Percentiles rank a stretch among this genome's conserved stretches.
These are phyloP conservation scores for Scaptomyza hsui DNA, from an alignment of 1,140 invertebrate species.

Conservation along the genomic window DNA sequence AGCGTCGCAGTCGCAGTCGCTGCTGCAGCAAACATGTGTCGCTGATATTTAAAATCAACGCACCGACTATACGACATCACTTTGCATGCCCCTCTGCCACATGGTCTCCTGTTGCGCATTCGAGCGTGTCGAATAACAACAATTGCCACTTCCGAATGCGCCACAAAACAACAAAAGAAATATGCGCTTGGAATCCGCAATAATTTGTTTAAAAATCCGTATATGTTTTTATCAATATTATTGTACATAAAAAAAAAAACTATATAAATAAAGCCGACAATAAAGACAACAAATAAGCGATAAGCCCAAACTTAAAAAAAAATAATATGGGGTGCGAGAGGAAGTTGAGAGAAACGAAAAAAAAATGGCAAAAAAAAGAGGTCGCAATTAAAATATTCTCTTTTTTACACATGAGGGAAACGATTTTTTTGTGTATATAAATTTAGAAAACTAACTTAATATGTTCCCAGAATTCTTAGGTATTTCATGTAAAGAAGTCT, in stretches of 20 bases:
- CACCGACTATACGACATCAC: constrained; percentile 2
- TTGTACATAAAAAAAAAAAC: constrained; percentile 57
- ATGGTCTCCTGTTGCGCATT: constrained; percentile 55
- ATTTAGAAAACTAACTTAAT: too few species aligned
- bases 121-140: constrained; percentile 67
- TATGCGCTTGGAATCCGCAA: constrained; percentile 45
- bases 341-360: background rate
- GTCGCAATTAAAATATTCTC: constrained; percentile 15
- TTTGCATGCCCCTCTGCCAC: constrained; percentile 4
- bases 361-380: background rate
- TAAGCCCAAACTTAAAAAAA: constrained; percentile 29
- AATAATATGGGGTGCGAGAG: constrained; percentile 5
- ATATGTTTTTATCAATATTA: constrained; percentile 61
- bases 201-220: constrained; percentile 49
- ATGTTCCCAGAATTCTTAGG: too few species aligned
- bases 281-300: constrained; percentile 47
- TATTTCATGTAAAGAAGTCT: background rate
- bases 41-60: constrained; percentile 50
- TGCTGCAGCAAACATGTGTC: constrained; percentile 58
- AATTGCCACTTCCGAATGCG: constrained; percentile 75
- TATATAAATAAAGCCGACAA: constrained; percentile 56
- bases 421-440: too few species aligned
- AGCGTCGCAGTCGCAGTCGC: constrained; percentile 23
- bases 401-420: too few species aligned
- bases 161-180: constrained; percentile 25